phyloP scores from a whole-genome alignment of 2,797 vertebrate species.

The Eutrigla gurnardus region DNA sequence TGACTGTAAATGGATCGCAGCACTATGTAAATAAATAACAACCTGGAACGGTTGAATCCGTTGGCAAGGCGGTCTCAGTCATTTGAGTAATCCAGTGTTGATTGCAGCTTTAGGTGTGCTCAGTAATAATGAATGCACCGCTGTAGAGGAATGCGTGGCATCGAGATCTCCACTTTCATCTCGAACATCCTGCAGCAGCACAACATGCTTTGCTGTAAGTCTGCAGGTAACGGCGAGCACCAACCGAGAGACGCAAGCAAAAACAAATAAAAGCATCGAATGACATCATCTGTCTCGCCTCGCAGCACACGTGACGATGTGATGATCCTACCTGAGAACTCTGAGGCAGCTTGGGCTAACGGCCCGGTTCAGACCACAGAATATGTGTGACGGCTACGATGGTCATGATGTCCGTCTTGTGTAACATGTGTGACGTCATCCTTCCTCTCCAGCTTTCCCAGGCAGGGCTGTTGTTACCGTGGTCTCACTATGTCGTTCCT shows the following conservation, averaged over 20 bases:
- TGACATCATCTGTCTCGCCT: too few species aligned
- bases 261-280: neutral
- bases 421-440: too few species aligned
- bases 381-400: too few species aligned
- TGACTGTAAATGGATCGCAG: conserved; percentile 12
- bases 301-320: too few species aligned
- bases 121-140: conserved; percentile 27
- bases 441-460: too few species aligned
- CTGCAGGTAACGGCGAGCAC: neutral
- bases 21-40: conserved; percentile 39
- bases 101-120: conserved; percentile 24
- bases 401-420: too few species aligned
- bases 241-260: neutral
- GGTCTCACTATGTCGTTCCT: too few species aligned
- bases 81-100: conserved; percentile 41
- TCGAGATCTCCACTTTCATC: neutral
- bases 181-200: neutral
- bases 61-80: conserved; percentile 1
- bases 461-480: too few species aligned
- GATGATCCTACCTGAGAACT: too few species aligned
- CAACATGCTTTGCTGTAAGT: neutral
- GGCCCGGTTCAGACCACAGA: too few species aligned
- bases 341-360: too few species aligned
- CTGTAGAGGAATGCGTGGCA: neutral
- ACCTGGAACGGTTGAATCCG: conserved; percentile 22